Conservation (phyloP, 2,797 vertebrate species). For the Borostomias antarcticus region DNA sequence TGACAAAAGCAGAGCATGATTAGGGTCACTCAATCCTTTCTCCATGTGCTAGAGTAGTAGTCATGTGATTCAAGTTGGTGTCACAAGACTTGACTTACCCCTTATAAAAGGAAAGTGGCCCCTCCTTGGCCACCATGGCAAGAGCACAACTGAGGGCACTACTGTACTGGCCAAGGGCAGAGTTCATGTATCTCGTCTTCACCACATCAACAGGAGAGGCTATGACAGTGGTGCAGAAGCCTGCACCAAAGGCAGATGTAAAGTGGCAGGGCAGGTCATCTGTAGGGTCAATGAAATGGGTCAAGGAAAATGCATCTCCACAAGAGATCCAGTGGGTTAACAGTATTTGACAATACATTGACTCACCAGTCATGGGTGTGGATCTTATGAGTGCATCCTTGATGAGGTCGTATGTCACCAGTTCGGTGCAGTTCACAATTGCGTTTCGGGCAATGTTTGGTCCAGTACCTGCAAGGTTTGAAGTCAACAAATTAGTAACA, state of each 20-base stretch:
- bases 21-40: background rate
- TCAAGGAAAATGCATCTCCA: background rate
- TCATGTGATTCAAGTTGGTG: background rate
- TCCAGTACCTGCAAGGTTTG: conserved; percentile 73
- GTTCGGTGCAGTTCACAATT: conserved; percentile 86
- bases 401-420: conserved; percentile 89
- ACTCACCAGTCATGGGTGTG: conserved; percentile 80
- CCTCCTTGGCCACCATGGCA: conserved; percentile 85
- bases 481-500: background rate
- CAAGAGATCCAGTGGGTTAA: too few species aligned
- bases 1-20: background rate
- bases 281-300: conserved; percentile 48
- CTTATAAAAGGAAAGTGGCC: conserved; percentile 87
- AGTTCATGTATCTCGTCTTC: conserved; percentile 91
- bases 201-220: conserved; percentile 83
- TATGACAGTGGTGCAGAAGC: conserved; percentile 79
- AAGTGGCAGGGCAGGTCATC: conserved; percentile 87
- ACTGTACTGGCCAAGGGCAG: conserved; percentile 82
- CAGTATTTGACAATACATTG: background rate
- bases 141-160: conserved; percentile 82
- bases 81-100: conserved; percentile 72
- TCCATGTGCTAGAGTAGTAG: background rate
- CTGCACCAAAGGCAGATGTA: conserved; percentile 79
- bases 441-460: conserved; percentile 86
- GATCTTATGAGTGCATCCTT: conserved; percentile 82